Base-by-base conservation (phyloP, 2,113 vertebrate genomes). In the Neofelis nebulosa region DNA sequence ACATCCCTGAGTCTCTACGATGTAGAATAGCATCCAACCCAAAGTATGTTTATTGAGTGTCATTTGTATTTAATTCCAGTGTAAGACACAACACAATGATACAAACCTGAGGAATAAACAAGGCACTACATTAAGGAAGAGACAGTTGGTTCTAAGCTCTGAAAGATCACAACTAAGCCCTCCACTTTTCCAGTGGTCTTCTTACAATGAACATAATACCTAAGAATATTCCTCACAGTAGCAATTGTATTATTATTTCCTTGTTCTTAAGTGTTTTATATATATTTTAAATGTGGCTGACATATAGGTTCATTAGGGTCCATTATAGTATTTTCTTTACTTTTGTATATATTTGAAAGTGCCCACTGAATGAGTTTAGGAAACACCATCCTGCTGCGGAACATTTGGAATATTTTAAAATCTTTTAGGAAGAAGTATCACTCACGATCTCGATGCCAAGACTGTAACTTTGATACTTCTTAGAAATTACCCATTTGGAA, bases 401-500 rank as follows among this genome's bases (percentile, higher is more conserved):
- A 93, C 12, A 82, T 76, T 73, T 91, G 27, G 16, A 84, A 85
- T 84, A 83, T 45, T 89, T 50, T 19, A 81, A 92, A 92, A 85
- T 7, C 7, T 55, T 29, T 76, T 92, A 80, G 27, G 66, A 92
- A 94, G 69, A 80, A 89, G 36, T 74, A 27, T 71, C 18, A 94
- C 6, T 63, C 36, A 38, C 83, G 31, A 66, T 38, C n/a, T 82
- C 19, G 71, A 7, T 78, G 79, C 52, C 61, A 93, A 57, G 15
- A 41, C 55, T 82, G 29, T 86, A 5, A 74, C 3, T 33, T 79
- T 65, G 52, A 61, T 41, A 65, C 2, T 52, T 80, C 61, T 89
- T 81, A 78, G 21, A 82, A 92, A 92, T 52, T 65, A 23, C 5
- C 65, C 18, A 81, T 69, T 85, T 81, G 19, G 23, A 74, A 65